Evolutionary conservation across 2,113 vertebrate species (phyloP).

Genomic region (Poecilia latipinna): DNA sequence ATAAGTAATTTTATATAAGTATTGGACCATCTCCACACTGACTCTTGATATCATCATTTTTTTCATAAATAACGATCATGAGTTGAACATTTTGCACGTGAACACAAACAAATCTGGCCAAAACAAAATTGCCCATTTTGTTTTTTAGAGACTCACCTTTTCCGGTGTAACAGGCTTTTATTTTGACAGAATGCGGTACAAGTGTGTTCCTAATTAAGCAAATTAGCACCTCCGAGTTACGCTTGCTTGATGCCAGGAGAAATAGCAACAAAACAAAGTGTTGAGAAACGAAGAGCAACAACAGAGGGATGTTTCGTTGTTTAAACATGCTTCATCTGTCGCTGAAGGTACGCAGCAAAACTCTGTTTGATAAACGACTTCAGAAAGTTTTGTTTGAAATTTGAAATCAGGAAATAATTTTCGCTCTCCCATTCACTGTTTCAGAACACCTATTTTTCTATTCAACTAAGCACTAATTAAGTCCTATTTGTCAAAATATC

Average conservation of each 20-base stretch:
- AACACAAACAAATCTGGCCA: neutral
- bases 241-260: neutral
- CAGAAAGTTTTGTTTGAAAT: neutral
- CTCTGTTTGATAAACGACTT: neutral
- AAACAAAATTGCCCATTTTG: neutral
- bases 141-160: neutral
- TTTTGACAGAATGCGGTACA: neutral
- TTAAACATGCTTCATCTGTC: conserved; percentile 47
- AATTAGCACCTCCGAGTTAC: neutral
- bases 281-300: neutral
- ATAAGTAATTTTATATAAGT: neutral
- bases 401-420: neutral
- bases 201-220: conserved; percentile 27
- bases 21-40: too few relatives aligned
- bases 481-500: neutral
- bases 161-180: neutral
- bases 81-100: neutral
- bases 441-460: neutral
- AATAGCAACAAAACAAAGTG: neutral
- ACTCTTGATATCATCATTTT: too few relatives aligned
- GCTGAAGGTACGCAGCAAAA: conserved; percentile 56
- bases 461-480: neutral
- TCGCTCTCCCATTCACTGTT: neutral
- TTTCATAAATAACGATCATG: too few relatives aligned
- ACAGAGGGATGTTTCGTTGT: conserved; percentile 67